Evolutionary conservation across 1,140 invertebrate species (phyloP), one percentile per base, ranked within the genome.

Genomic region (Centruroides sculpturatus): DNA sequence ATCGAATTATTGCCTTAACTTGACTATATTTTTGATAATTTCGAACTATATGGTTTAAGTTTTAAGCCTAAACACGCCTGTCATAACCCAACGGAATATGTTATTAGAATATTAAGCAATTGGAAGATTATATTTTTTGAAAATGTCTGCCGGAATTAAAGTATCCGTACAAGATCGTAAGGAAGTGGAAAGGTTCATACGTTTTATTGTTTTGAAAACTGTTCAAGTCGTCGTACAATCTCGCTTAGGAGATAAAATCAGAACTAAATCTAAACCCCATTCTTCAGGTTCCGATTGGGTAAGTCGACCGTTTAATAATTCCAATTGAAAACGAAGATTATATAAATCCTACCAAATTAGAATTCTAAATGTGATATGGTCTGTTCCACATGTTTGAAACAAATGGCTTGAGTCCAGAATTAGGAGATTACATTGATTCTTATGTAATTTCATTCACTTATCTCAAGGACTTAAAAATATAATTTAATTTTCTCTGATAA

Each of bases 191-290:
- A 90, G 88, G 74, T 92, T 89, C 73, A 85, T 84, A 0, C 91
- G 89, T 73, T 89, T 89, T 71, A 78, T 94, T 59, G 83, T 86
- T 0, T 77, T 88, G n/a, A 93, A 92, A 77, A 81, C 84, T 58
- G 83, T 87, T 54, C 89, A 93, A 76, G 83, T 92, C 12, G 89
- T 94, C 62, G 86, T 94, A 7, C 88, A 93, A 71, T 88, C 87
- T 3, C 77, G 91, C 60, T 81, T 89, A 56, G 89, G 89, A 9
- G 83, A 88, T 59, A 92, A 90, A 41, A 41, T 41, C 36, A 80
- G 80, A 68, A 86, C 85, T 1, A 82, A 83, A 64, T 89, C 83
- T 63, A 89, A 89, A 68, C 77, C 82, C 36, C 74, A 80, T 66
- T 80, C 82, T 6, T 80, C 80, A 57, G 81, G 82, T 56, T 79